phyloP scores from a whole-genome alignment of 2,113 vertebrate species.

The Pithys albifrons region DNA sequence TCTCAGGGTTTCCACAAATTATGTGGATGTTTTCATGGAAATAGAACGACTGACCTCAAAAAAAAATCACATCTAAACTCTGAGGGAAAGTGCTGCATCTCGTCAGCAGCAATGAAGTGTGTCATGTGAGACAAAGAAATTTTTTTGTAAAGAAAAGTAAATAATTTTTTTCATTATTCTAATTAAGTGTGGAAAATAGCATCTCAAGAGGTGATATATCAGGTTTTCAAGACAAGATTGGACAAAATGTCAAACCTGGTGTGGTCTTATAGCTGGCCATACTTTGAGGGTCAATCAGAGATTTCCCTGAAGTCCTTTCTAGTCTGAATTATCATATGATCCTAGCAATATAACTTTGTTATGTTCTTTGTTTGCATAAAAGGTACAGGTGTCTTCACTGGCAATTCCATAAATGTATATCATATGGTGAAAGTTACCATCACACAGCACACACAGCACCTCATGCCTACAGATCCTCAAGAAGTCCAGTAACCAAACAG shows the following conservation, averaged over 20 bases:
- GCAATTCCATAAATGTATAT: not conserved
- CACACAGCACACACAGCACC: not conserved
- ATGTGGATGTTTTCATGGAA: not conserved
- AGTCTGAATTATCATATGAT: not conserved
- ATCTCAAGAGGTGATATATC: not conserved
- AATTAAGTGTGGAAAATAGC: not conserved
- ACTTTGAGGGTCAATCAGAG: not conserved
- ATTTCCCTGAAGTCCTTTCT: not conserved
- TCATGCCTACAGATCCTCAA: not conserved
- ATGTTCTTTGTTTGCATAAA: not conserved
- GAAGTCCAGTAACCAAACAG: not conserved
- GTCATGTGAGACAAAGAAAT: not conserved
- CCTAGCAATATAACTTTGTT: not conserved
- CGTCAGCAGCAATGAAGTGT: not conserved
- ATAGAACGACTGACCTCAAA: not conserved
- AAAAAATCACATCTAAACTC: not conserved
- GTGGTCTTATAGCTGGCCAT: not conserved
- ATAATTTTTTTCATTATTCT: not conserved
- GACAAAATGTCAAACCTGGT: not conserved
- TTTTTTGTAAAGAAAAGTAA: not conserved
- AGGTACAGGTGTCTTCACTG: not conserved
- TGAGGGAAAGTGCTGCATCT: not conserved
- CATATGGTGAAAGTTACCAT: not conserved
- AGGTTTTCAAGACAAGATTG: not conserved
- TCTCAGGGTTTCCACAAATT: not conserved